Evolutionary conservation across 1,140 invertebrate species (phyloP).

Genomic region (Lepeophtheirus salmonis): DNA sequence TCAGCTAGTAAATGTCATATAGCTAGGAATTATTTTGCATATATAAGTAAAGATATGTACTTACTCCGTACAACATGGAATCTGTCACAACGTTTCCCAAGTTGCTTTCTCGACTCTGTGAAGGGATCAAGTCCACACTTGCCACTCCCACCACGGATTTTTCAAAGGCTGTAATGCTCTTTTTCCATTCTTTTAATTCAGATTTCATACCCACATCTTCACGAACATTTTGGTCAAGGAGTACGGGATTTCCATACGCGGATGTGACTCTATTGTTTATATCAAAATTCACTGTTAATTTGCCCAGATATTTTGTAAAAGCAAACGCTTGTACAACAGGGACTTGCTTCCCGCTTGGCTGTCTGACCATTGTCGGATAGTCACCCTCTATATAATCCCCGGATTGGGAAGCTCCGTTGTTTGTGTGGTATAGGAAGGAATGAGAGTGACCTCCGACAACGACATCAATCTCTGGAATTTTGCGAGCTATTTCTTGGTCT

Average conservation of each 20-base stretch:
- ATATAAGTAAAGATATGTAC: slow-evolving; percentile 25
- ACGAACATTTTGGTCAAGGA: slow-evolving; percentile 38
- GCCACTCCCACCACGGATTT: slow-evolving; percentile 40
- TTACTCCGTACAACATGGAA: slow-evolving; percentile 39
- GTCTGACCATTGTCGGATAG: slow-evolving; percentile 54
- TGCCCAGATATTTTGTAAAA: slow-evolving; percentile 74
- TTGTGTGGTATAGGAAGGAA: slow-evolving; percentile 29
- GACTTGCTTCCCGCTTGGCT: slow-evolving; percentile 41
- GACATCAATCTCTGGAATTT: slow-evolving; percentile 28
- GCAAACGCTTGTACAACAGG: slow-evolving; percentile 77
- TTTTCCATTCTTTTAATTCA: slow-evolving; percentile 39
- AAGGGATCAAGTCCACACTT: slow-evolving; percentile 41
- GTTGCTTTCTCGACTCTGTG: slow-evolving; percentile 55
- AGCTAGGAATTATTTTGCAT: too few species aligned
- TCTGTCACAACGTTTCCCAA: slow-evolving; percentile 62
- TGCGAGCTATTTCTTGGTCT: slow-evolving; percentile 24
- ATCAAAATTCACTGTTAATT: slow-evolving; percentile 50
- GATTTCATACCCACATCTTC: slow-evolving; percentile 41
- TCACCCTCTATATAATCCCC: slow-evolving; percentile 42
- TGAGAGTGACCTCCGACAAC: slow-evolving; percentile 33
- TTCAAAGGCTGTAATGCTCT: slow-evolving; percentile 35
- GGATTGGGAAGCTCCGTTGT: slow-evolving; percentile 33
- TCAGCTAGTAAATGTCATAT: not conserved
- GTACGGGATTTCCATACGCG: slow-evolving; percentile 53
- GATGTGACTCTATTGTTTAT: slow-evolving; percentile 43